Percentiles rank a stretch among this genome's conserved stretches.
Evolutionary conservation across 2,888 invertebrate genomes (phyloP).

Genomic region (Chorisops tibialis): DNA sequence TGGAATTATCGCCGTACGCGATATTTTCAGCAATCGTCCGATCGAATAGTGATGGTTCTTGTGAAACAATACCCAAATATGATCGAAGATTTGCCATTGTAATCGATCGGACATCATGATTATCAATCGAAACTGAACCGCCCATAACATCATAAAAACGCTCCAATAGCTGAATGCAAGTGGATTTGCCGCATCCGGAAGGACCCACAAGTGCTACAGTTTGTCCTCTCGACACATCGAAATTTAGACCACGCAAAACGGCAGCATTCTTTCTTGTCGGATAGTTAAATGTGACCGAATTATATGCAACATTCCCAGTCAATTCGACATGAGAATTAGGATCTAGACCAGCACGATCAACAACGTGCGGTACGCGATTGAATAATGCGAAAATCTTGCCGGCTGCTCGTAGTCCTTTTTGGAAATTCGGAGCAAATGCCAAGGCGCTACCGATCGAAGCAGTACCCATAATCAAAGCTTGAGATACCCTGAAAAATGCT

Average conservation of each 20-base stretch:
- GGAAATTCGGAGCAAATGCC: constrained; percentile 74
- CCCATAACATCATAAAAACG: constrained; percentile 75
- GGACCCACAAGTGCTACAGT: constrained; percentile 74
- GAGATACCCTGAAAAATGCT: constrained; percentile 60
- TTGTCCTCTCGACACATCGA: constrained; percentile 63
- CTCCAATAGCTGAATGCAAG: constrained; percentile 77
- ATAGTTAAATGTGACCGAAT: constrained; percentile 69
- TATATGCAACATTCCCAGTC: constrained; percentile 68
- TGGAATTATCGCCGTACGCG: constrained; percentile 80
- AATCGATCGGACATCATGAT: constrained; percentile 54
- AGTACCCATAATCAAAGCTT: constrained; percentile 68
- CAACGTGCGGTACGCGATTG: constrained; percentile 59
- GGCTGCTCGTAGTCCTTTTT: constrained; percentile 72
- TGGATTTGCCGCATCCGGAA: constrained; percentile 88
- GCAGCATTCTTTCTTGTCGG: constrained; percentile 69
- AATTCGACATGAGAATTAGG: constrained; percentile 43
- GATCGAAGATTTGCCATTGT: constrained; percentile 71
- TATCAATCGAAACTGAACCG: constrained; percentile 63
- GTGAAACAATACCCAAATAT: constrained; percentile 84
- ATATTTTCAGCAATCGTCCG: constrained; percentile 87
- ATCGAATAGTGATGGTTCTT: constrained; percentile 89
- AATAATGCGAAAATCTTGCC: constrained; percentile 64
- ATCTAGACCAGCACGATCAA: constrained; percentile 26
- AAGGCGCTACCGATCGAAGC: constrained; percentile 64
- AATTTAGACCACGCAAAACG: constrained; percentile 65